Conservation (phyloP, 2,888 invertebrate genomes). For the Pachycephus smyrnensis region DNA sequence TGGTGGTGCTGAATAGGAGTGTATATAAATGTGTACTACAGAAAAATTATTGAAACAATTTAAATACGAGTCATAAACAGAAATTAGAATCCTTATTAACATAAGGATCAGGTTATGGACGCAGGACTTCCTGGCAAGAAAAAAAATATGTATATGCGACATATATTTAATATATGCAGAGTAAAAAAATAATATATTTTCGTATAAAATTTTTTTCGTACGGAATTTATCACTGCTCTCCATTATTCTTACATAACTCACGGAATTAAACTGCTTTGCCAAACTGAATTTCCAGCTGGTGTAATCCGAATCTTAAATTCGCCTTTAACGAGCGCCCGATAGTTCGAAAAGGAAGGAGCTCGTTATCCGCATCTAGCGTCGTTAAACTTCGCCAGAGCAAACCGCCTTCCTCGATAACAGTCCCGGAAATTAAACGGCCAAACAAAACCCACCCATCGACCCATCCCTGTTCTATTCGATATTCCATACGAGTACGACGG, state of each 20-base stretch:
- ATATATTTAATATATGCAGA: background rate
- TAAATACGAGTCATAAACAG: background rate
- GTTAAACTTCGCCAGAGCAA: background rate
- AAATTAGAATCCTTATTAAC: background rate
- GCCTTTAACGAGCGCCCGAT: background rate
- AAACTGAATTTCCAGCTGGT: background rate
- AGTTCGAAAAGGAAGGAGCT: background rate
- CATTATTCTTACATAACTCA: background rate
- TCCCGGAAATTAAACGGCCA: background rate
- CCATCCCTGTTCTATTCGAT: background rate
- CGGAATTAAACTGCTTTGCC: background rate
- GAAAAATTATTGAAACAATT: background rate
- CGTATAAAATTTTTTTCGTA: background rate
- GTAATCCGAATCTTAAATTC: background rate
- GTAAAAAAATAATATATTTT: background rate
- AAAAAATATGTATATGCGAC: background rate
- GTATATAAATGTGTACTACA: background rate
- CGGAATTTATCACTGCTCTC: background rate
- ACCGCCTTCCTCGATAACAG: background rate
- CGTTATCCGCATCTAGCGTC: background rate
- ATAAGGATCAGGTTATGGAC: background rate
- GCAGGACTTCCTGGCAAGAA: background rate
- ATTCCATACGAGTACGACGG: background rate
- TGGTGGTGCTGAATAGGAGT: background rate
- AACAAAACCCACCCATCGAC: background rate